phyloP scores from a whole-genome alignment of 2,797 vertebrate species.

The Rhabdomys pumilio region DNA sequence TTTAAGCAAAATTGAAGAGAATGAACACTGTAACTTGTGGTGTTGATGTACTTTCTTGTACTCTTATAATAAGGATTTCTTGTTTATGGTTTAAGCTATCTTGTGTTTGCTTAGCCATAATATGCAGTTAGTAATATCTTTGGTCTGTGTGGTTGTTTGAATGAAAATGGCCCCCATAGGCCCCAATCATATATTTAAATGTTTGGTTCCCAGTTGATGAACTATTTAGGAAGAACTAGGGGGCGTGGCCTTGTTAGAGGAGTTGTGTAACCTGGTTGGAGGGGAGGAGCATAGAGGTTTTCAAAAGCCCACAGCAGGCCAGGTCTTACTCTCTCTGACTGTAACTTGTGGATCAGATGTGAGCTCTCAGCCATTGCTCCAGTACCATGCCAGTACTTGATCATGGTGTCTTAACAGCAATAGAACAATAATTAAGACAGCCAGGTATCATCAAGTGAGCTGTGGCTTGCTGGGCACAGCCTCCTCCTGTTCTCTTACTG shows the following conservation, averaged over 20 bases:
- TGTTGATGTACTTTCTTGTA: conserved; percentile 6
- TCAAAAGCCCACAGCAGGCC: background rate
- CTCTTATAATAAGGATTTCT: conserved; percentile 4
- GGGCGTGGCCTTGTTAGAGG: background rate
- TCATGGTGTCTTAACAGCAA: background rate
- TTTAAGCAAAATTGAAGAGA: conserved; percentile 15
- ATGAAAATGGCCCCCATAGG: background rate
- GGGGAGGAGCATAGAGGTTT: background rate
- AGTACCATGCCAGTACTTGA: background rate
- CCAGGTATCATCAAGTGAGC: background rate
- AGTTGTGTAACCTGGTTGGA: background rate
- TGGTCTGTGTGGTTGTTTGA: background rate
- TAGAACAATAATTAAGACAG: background rate
- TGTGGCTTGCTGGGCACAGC: background rate
- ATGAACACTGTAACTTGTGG: background rate
- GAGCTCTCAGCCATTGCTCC: background rate
- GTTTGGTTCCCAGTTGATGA: background rate
- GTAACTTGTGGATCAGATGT: background rate
- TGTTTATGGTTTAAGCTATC: background rate
- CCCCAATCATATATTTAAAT: background rate
- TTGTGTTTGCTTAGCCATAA: conserved; percentile 47
- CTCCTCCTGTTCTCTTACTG: background rate
- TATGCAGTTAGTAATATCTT: background rate
- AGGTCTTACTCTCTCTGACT: background rate
- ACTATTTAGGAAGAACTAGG: background rate